These are phyloP conservation scores for Scaptomyza parva DNA, from an alignment of 2,888 invertebrate genomes.

Conservation along the genomic window DNA sequence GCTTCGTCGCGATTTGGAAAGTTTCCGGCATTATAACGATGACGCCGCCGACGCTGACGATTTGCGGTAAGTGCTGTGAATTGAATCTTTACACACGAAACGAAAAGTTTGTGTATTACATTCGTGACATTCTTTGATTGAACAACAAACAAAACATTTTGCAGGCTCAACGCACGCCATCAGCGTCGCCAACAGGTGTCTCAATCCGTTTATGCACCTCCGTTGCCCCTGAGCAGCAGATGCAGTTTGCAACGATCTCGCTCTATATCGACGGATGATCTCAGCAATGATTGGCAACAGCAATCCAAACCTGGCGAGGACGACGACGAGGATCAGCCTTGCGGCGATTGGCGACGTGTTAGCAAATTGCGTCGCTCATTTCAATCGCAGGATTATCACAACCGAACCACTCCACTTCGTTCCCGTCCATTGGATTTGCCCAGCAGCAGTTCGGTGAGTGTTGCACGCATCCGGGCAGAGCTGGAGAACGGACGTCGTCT, in stretches of 20 bases:
- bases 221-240: conserved; percentile 43
- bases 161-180: conserved; percentile 75
- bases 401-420: conserved; percentile 30
- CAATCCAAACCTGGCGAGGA: conserved; percentile 85
- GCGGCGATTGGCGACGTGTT: conserved; percentile 88
- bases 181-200: conserved; percentile 80
- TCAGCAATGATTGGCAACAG: conserved; percentile 82
- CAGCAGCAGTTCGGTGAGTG: conserved; percentile 86
- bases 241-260: conserved; percentile 79
- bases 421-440: conserved; percentile 84
- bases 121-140: conserved; percentile 58
- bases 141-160: conserved; percentile 37
- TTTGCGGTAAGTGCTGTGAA: conserved; percentile 78
- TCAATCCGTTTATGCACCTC: conserved; percentile 67
- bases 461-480: conserved; percentile 86
- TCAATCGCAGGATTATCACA: conserved; percentile 87
- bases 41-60: conserved; percentile 68
- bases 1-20: conserved; percentile 83
- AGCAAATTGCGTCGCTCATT: conserved; percentile 88
- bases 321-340: conserved; percentile 85
- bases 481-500: conserved; percentile 86
- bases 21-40: conserved; percentile 82
- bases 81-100: conserved; percentile 20
- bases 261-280: conserved; percentile 86
- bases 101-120: conserved; percentile 19